phyloP scores from a whole-genome alignment of 2,888 invertebrate species.

The Leistus spinibarbis region DNA sequence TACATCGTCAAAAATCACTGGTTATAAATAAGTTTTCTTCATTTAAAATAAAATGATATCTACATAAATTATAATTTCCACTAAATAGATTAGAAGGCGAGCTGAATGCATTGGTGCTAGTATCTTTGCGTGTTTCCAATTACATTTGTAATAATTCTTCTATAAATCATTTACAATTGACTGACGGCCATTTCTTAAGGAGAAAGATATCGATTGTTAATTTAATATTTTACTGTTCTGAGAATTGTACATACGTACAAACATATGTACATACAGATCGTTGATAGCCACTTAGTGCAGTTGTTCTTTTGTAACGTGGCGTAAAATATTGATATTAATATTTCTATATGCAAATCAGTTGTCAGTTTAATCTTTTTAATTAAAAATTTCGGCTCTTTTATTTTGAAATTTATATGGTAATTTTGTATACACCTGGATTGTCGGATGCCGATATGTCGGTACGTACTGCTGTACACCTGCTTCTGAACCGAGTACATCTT shows the following conservation, averaged over 20 bases:
- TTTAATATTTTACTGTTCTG: background rate
- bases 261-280: background rate
- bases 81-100: too few species aligned
- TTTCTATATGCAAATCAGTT: slow-evolving; percentile 34
- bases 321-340: slow-evolving; percentile 36
- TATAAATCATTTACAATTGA: background rate
- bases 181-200: background rate
- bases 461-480: too few species aligned
- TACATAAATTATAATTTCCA: too few species aligned
- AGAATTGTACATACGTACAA: background rate
- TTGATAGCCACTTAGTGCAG: slow-evolving; percentile 11
- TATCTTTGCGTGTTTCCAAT: background rate
- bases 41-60: too few species aligned
- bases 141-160: background rate
- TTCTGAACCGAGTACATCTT: slow-evolving; percentile 20
- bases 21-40: too few species aligned
- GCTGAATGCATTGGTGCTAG: too few species aligned
- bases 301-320: slow-evolving; percentile 6
- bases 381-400: slow-evolving; percentile 26
- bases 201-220: background rate
- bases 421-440: slow-evolving; percentile 20
- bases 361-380: slow-evolving; percentile 31
- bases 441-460: too few species aligned
- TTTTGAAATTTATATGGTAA: slow-evolving; percentile 36
- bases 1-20: too few species aligned